Conservation (phyloP, 2,888 invertebrate genomes). For the Vanessa cardui region DNA sequence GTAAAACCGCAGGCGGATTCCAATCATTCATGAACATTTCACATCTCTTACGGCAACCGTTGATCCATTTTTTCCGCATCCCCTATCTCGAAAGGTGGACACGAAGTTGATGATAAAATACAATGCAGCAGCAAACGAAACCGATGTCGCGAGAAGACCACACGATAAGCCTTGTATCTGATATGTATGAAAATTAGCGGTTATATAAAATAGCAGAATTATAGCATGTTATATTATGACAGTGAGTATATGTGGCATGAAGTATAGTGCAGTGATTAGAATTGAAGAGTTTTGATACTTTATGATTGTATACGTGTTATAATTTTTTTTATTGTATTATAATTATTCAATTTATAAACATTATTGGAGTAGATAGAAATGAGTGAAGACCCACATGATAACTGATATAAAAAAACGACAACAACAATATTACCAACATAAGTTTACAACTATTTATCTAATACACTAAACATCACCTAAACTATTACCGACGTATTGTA, state of each 20-base stretch:
- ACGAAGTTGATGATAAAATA: constrained; percentile 87
- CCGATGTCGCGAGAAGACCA: constrained; percentile 68
- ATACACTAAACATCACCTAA: constrained; percentile 35
- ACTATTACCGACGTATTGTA: constrained; percentile 23
- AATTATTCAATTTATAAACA: too few species aligned
- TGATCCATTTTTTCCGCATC: constrained; percentile 98
- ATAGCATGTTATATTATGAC: neutral
- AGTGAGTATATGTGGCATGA: too few species aligned
- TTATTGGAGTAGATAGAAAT: constrained; percentile 46
- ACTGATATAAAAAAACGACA: constrained; percentile 50
- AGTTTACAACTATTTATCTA: constrained; percentile 40
- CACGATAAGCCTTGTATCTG: constrained; percentile 70
- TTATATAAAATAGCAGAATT: neutral
- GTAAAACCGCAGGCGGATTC: constrained; percentile 16
- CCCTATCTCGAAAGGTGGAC: constrained; percentile 89
- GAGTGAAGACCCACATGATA: constrained; percentile 75
- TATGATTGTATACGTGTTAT: too few species aligned
- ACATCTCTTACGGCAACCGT: constrained; percentile 93
- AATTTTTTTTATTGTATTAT: too few species aligned
- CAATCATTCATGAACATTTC: neutral
- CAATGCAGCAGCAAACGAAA: constrained; percentile 84
- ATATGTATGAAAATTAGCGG: constrained; percentile 24
- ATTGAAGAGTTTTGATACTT: too few species aligned
- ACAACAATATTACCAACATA: constrained; percentile 44
- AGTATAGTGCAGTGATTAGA: too few species aligned